Conservation (phyloP, 2,113 vertebrate species). For the Paradoxurus hermaphroditus region DNA sequence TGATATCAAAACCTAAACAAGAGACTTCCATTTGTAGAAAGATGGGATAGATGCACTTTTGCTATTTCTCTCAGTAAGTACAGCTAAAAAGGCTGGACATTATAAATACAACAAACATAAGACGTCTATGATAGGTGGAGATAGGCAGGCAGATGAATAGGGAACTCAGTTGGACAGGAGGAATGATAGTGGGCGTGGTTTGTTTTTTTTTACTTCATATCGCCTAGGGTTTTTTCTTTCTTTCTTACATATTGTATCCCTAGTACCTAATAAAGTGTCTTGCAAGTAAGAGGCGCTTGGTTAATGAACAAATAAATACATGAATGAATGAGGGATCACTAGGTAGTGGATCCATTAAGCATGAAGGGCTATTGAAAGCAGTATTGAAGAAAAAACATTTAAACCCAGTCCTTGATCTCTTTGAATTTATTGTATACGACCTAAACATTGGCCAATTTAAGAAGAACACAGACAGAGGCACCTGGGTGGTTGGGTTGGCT, state of each 20-base stretch:
- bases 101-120: background rate
- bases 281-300: background rate
- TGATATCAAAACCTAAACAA: background rate
- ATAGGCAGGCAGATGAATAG: background rate
- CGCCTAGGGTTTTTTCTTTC: background rate
- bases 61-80: background rate
- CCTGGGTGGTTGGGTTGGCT: no score
- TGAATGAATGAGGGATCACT: background rate
- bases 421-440: background rate
- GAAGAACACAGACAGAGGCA: no score
- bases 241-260: background rate
- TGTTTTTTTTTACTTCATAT: background rate
- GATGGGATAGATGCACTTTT: background rate
- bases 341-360: background rate
- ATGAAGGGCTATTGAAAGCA: background rate
- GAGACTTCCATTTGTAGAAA: background rate
- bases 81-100: background rate
- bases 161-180: background rate
- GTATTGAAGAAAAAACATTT: background rate
- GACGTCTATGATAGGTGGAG: background rate
- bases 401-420: background rate
- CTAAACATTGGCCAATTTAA: background rate
- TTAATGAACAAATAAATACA: background rate
- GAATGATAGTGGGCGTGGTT: no score
- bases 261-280: background rate